Percentiles rank a stretch among this genome's conserved stretches.
Conservation (phyloP, 2,888 invertebrate genomes). For the Lysandra coridon region DNA sequence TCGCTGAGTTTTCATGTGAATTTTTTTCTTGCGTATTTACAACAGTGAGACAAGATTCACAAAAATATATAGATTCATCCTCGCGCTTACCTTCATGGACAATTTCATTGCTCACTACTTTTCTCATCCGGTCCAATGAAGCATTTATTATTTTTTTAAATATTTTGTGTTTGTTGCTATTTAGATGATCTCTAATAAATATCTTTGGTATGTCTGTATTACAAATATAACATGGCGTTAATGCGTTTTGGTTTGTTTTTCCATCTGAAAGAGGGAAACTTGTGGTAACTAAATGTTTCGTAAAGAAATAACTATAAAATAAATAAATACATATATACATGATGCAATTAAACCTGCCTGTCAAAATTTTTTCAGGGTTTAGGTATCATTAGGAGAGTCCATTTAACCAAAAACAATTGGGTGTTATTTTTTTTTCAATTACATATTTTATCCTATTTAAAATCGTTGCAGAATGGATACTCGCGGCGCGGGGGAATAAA, state of each 20-base stretch:
- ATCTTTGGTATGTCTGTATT: constrained; percentile 45
- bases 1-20: constrained; percentile 41
- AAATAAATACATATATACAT: no score
- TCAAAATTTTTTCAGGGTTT: no score
- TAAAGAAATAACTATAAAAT: no score
- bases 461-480: no score
- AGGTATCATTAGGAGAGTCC: no score
- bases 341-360: no score
- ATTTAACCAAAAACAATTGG: no score
- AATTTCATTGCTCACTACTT: constrained; percentile 37
- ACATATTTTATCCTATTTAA: no score
- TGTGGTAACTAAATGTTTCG: not conserved
- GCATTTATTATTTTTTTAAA: constrained; percentile 44
- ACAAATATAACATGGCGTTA: constrained; percentile 47
- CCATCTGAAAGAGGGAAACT: not conserved
- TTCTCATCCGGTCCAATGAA: constrained; percentile 43
- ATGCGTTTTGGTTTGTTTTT: not conserved
- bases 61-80: constrained; percentile 42
- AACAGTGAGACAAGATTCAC: constrained; percentile 43
- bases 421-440: no score
- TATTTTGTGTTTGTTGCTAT: constrained; percentile 46
- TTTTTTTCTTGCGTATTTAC: constrained; percentile 39
- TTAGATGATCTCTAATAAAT: constrained; percentile 44
- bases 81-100: not conserved
- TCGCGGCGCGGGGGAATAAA: no score